Percentiles rank a stretch among this genome's conserved stretches.
These are phyloP conservation scores for Thalassarche chlororhynchos DNA, from an alignment of 2,113 vertebrate genomes.

Conservation along the genomic window DNA sequence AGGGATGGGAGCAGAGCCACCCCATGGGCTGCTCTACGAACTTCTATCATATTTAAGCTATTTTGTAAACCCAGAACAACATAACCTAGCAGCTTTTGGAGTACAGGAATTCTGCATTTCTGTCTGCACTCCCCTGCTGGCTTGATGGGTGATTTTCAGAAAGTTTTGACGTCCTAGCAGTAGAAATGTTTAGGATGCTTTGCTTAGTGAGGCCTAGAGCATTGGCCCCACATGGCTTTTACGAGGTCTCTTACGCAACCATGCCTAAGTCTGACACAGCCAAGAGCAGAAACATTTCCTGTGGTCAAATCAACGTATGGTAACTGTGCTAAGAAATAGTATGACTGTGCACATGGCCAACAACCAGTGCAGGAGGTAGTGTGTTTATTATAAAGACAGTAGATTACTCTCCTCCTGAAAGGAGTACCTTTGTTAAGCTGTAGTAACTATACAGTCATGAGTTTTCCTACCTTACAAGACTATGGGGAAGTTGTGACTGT, in stretches of 20 bases:
- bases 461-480: background rate
- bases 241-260: background rate
- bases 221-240: rapidly evolving
- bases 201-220: background rate
- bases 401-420: background rate
- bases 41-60: background rate
- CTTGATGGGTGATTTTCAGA: background rate
- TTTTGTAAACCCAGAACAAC: background rate
- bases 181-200: background rate
- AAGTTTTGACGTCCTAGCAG: background rate
- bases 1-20: background rate
- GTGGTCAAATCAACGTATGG: background rate
- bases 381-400: background rate
- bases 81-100: background rate
- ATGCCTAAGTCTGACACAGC: background rate
- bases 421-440: background rate
- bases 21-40: background rate
- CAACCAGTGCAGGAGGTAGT: background rate
- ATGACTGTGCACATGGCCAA: background rate
- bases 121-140: background rate
- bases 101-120: background rate
- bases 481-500: background rate
- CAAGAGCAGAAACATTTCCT: background rate
- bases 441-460: background rate
- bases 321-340: background rate